Base-by-base conservation (phyloP, 2,113 vertebrate genomes). In the Erpornis zantholeuca region DNA sequence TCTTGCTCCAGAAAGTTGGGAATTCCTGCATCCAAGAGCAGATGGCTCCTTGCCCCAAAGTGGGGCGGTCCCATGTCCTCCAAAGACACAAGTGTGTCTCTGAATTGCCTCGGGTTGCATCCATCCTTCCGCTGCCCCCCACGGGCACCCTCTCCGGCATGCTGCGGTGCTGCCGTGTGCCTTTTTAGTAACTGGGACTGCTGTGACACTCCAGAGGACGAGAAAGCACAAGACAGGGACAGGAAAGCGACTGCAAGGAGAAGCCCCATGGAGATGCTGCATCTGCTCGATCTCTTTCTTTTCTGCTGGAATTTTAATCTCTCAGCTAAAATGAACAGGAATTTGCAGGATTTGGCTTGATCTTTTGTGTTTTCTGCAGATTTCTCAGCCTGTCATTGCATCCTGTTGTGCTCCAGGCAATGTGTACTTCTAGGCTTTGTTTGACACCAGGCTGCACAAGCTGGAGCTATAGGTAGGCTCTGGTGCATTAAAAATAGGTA, bases 231-330 rank as follows among this genome's bases (percentile, higher is more conserved):
- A 60, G 35, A 69, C 76, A 20, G 88, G 56, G 78, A 68, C 16
- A 40, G 86, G 69, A 93, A 92, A 61, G 59, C 1, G 25, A 56
- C 44, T 71, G 76, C 0, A 2, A 93, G 89, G 54, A 40, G 93
- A 25, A 92, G 64, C 82, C 92, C 93, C 85, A 25, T 60, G 80
- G 93, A 96, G 94, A 83, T 79, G 49, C 68, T 64, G 70, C 93
- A 95, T 93, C 93, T 97, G 94, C 88, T 96, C 85, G 76, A 35
- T 86, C 79, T 71, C 88, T 82, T 60, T 69, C 16, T 79, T 80
- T 78, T 42, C 65, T 64, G 44, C 73, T 92, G 36, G 61, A 78
- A 73, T 93, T 96, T 95, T 82, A 94, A 72, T 95, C 82, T 68
- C 65, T 78, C 44, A 18, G 79, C 88, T 83, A 56, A 94, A 93